Evolutionary conservation across 2,113 vertebrate species (phyloP), one percentile per base, ranked within the genome.

Genomic region (Speoplatyrhinus poulsoni): DNA sequence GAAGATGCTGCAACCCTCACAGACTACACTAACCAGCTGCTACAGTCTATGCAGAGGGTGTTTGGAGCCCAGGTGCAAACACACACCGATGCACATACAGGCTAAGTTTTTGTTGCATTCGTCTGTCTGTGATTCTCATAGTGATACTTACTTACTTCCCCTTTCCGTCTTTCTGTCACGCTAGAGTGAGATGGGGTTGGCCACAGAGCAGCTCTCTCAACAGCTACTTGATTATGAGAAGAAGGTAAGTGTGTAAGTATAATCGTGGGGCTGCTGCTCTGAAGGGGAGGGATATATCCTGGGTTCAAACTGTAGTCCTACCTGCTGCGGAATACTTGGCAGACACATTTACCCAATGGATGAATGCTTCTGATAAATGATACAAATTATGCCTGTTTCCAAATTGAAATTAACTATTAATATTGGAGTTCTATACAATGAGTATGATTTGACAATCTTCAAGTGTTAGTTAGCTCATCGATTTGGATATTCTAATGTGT

Each of bases 141-240:
- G 3, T 19, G 60, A 9, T 41, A 60, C 1, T 15, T 50, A 3
- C 1, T 46, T 26, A 47, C 60, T 49, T 65, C 3, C 41, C 70
- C 1, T 70, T 17, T 60, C 36, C 60, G 41, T 33, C 36, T 17
- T 3, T 64, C 55, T 66, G 65, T 84, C 82, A 56, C 76, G 3
- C 13, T 88, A 99, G 98, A 99, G 97, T 82, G 98, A 99, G 85
- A 98, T 99, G 96, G 95, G 95, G 75, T 87, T 99, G 89, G 98
- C 98, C 71, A 98, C 96, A 1, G 95, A 98, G 32, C 96, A 98
- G 84, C 96, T 99, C 60, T 98, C 98, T 0, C 93, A 89, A 81
- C 96, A 98, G 65, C 94, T 99, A 8, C 92, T 98, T 86, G 93
- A 95, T 0, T 99, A 99, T 75, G 96, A 98, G 80, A 96, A 96